Evolutionary conservation across 2,888 invertebrate genomes (phyloP).

Genomic region (Lasioglossum lativentre): DNA sequence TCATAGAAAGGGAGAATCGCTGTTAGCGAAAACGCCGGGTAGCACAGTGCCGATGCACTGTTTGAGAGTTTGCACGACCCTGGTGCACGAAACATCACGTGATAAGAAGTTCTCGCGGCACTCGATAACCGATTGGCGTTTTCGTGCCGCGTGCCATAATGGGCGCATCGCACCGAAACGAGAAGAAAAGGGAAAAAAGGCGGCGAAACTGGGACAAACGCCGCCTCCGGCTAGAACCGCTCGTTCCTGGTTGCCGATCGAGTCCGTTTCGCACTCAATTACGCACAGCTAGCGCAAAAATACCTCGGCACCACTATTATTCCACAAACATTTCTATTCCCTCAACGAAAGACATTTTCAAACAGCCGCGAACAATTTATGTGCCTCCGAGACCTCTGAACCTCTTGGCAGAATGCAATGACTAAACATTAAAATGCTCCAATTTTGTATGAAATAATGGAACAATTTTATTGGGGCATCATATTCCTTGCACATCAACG

Average conservation of each 20-base stretch:
- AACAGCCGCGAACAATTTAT: neutral
- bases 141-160: conserved; percentile 30
- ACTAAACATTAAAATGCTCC: too few species aligned
- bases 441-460: too few species aligned
- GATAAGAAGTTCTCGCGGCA: conserved; percentile 29
- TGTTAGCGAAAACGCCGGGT: conserved; percentile 31
- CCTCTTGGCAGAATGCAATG: too few species aligned
- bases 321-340: neutral
- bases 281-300: neutral
- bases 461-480: too few species aligned
- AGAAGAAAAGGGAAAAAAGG: conserved; percentile 1
- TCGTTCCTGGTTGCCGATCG: conserved; percentile 6
- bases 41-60: conserved; percentile 6
- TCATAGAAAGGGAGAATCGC: conserved; percentile 45
- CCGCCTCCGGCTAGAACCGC: conserved; percentile 3
- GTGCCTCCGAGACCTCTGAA: neutral
- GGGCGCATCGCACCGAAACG: conserved; percentile 13
- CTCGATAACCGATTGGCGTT: conserved; percentile 22
- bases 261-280: conserved; percentile 33
- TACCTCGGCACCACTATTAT: neutral
- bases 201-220: conserved; percentile 30
- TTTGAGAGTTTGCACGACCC: conserved; percentile 30
- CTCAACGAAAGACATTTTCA: neutral
- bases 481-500: too few species aligned
- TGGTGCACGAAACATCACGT: conserved; percentile 32